These are phyloP conservation scores for Tanytarsus gracilentus DNA, from an alignment of 2,888 invertebrate genomes.

Conservation along the genomic window DNA sequence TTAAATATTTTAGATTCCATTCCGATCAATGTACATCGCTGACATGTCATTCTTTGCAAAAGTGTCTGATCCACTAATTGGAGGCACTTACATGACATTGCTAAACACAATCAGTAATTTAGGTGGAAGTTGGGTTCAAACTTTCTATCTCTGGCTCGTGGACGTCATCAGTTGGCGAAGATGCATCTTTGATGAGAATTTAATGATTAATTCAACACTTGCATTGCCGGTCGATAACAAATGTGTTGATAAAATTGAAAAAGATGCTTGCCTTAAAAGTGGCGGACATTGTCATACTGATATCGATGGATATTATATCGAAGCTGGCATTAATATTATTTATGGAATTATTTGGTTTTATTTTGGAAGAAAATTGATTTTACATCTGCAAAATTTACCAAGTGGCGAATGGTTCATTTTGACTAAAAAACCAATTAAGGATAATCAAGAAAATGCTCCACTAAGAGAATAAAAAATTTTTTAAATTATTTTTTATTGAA, in stretches of 20 bases:
- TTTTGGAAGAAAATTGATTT: slow-evolving; percentile 64
- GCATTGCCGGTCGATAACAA: slow-evolving; percentile 32
- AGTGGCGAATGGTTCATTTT: slow-evolving; percentile 61
- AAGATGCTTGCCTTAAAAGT: neutral
- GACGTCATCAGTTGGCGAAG: slow-evolving; percentile 50
- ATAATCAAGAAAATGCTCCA: neutral
- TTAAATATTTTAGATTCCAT: slow-evolving; percentile 54
- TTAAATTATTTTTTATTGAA: neutral
- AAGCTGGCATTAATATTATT: neutral
- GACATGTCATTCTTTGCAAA: slow-evolving; percentile 64
- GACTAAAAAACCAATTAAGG: neutral
- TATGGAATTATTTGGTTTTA: slow-evolving; percentile 33
- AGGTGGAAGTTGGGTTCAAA: slow-evolving; percentile 62
- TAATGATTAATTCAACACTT: neutral
- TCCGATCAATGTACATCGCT: slow-evolving; percentile 62
- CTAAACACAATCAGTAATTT: slow-evolving; percentile 60
- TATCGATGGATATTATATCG: slow-evolving; percentile 37
- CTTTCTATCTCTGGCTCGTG: slow-evolving; percentile 53
- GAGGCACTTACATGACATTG: slow-evolving; percentile 74
- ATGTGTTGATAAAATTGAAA: neutral
- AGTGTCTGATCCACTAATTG: slow-evolving; percentile 62
- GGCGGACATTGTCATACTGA: neutral
- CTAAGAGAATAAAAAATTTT: neutral
- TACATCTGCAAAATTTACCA: slow-evolving; percentile 58
- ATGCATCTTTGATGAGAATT: slow-evolving; percentile 38